A percentile compares a stretch with the other conserved stretches of the same genome.
phyloP scores from a whole-genome alignment of 2,888 invertebrate genomes.

The Actias luna region DNA sequence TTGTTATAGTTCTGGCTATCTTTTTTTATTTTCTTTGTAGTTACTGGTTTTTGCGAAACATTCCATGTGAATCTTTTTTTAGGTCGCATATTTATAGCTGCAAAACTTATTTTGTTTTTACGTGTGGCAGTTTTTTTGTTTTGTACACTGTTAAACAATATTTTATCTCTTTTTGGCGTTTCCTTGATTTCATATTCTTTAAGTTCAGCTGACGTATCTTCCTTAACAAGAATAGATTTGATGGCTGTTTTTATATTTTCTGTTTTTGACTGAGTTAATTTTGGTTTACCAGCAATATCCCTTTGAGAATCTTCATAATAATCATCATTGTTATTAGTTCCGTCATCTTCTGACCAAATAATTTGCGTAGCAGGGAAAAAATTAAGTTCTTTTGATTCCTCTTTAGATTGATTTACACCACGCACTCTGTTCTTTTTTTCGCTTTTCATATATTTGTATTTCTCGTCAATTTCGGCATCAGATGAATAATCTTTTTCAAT shows the following conservation, averaged over 20 bases:
- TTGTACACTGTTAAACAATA: conserved; percentile 29
- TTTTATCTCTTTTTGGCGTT: conserved; percentile 20
- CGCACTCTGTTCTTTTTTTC: conserved; percentile 16
- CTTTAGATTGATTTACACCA: background rate
- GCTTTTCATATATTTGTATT: conserved; percentile 22
- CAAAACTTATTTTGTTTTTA: conserved; percentile 15
- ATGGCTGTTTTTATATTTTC: conserved; percentile 13
- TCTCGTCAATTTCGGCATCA: conserved; percentile 34
- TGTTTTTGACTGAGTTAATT: background rate
- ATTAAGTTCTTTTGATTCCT: conserved; percentile 9
- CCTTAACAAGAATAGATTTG: background rate
- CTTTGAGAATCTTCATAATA: background rate
- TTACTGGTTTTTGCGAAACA: conserved; percentile 14
- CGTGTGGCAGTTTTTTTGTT: conserved; percentile 14
- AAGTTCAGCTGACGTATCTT: conserved; percentile 6
- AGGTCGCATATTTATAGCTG: background rate
- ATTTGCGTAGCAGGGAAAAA: conserved; percentile 37
- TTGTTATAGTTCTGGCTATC: background rate
- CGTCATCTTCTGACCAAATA: conserved; percentile 30
- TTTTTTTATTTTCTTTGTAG: background rate
- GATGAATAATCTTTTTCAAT: conserved; percentile 31
- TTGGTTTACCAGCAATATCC: background rate
- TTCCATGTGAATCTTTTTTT: conserved; percentile 25
- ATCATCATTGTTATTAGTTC: conserved; percentile 19
- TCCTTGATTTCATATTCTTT: conserved; percentile 14